A percentile compares a stretch with the other conserved stretches of the same genome.
Conservation (phyloP, 2,888 invertebrate species). For the Fabriciana adippe region DNA sequence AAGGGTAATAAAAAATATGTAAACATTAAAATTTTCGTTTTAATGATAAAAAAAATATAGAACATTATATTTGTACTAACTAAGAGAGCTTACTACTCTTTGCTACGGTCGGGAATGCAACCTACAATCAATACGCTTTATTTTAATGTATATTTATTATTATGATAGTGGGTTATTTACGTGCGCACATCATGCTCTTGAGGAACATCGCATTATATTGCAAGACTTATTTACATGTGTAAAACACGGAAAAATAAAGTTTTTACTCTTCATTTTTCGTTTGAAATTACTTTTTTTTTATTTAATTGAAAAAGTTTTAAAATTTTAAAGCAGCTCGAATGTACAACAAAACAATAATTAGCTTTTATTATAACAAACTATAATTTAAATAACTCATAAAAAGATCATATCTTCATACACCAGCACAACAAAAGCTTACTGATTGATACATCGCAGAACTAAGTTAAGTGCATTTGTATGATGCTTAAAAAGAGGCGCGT, state of each 20-base stretch:
- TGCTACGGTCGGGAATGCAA: not conserved
- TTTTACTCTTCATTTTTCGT: not conserved
- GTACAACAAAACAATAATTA: no score
- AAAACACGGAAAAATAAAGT: not conserved
- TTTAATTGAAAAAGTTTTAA: not conserved
- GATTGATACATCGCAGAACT: not conserved
- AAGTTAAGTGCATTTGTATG: conserved; percentile 4
- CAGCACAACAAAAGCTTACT: conserved; percentile 1
- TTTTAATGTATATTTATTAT: conserved; percentile 3
- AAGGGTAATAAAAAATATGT: no score
- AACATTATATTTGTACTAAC: not conserved
- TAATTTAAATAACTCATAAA: no score
- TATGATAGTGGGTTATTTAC: not conserved
- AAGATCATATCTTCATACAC: not conserved
- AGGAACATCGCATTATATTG: not conserved
- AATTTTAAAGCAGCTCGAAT: no score
- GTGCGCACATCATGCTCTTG: not conserved
- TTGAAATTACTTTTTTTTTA: not conserved
- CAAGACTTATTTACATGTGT: not conserved
- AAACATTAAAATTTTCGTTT: no score
- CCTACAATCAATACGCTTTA: conserved; percentile 1
- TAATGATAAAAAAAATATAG: no score
- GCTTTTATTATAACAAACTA: no score
- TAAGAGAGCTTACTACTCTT: not conserved
- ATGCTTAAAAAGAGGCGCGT: conserved; percentile 46